A percentile compares a stretch with the other conserved stretches of the same genome.
Conservation (phyloP, 2,113 vertebrate species). For the Ptilorrhoa leucosticta region DNA sequence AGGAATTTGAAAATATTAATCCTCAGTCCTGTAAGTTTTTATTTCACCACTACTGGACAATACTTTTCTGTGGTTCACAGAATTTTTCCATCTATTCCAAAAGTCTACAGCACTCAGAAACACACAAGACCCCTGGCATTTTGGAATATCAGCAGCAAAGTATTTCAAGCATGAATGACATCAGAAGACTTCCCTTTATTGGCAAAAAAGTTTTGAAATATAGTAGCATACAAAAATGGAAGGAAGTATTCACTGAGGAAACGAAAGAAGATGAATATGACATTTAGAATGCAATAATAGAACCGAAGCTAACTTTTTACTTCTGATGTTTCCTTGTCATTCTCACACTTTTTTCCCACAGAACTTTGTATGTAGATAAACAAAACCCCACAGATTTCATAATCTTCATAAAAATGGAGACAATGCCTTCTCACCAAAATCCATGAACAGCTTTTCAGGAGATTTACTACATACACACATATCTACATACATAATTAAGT, state of each 20-base stretch:
- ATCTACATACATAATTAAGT: background rate
- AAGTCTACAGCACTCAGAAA: background rate
- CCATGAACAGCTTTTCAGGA: background rate
- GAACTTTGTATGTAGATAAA: background rate
- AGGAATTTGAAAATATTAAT: background rate
- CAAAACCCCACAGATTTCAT: background rate
- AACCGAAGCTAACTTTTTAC: background rate
- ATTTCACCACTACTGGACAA: background rate
- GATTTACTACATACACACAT: background rate
- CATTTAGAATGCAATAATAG: background rate
- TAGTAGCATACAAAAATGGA: background rate
- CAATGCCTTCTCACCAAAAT: background rate
- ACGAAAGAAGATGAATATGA: background rate
- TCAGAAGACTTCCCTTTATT: background rate
- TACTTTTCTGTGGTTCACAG: background rate
- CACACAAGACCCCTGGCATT: background rate
- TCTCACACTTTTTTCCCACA: background rate
- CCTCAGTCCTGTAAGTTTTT: background rate
- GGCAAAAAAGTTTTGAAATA: background rate
- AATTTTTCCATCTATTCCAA: background rate
- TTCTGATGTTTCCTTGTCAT: background rate
- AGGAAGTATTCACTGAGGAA: slow-evolving; percentile 6
- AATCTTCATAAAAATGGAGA: background rate
- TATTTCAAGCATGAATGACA: background rate
- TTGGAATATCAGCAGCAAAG: background rate